Evolutionary conservation across 2,888 invertebrate species (phyloP).

Genomic region (Drosophila fungiperda): DNA sequence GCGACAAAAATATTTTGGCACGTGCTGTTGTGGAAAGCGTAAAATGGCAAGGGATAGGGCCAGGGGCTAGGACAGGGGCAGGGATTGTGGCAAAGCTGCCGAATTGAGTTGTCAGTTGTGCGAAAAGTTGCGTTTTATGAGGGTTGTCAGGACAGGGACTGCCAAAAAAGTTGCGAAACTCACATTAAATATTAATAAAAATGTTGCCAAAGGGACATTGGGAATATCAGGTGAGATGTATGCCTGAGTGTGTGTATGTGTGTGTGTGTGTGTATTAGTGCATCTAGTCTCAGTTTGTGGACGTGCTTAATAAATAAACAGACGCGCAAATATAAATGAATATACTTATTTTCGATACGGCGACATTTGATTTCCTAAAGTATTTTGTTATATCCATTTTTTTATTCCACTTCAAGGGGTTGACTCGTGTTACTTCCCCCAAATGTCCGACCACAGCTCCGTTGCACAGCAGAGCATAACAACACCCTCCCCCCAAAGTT

Average conservation of each 20-base stretch:
- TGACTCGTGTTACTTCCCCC: not conserved
- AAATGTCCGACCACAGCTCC: not conserved
- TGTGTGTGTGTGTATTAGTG: conserved; percentile 20
- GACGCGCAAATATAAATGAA: conserved; percentile 29
- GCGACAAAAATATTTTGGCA: conserved; percentile 74
- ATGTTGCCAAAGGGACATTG: conserved; percentile 67
- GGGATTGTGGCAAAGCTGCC: conserved; percentile 45
- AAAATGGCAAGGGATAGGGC: not conserved
- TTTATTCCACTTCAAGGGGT: conserved; percentile 45
- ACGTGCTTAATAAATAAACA: conserved; percentile 71
- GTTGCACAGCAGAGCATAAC: conserved; percentile 1
- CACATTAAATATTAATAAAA: conserved; percentile 80
- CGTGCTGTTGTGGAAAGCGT: conserved; percentile 59
- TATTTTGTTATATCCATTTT: conserved; percentile 18
- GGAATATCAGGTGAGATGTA: conserved; percentile 64
- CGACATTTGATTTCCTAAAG: conserved; percentile 53
- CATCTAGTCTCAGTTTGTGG: conserved; percentile 38
- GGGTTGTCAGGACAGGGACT: conserved; percentile 60
- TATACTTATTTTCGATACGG: conserved; percentile 18
- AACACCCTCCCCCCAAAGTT: conserved; percentile 35
- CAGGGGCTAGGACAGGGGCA: not conserved
- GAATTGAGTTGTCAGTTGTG: conserved; percentile 82
- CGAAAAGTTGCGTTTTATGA: conserved; percentile 78
- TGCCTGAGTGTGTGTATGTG: conserved; percentile 30
- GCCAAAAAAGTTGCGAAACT: conserved; percentile 71